Evolutionary conservation across 1,140 invertebrate genomes (phyloP).

Genomic region (Samia ricini): DNA sequence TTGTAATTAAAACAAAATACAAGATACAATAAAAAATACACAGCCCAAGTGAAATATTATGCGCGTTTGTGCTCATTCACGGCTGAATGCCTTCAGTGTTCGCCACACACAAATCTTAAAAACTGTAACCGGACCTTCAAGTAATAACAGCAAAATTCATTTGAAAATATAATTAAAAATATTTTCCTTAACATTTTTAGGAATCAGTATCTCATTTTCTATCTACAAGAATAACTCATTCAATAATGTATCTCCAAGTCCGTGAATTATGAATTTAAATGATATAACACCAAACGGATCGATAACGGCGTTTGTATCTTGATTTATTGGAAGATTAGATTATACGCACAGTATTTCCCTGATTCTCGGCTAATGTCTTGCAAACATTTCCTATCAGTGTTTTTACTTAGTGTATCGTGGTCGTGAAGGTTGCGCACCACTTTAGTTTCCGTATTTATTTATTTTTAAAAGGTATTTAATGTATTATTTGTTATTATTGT

Average conservation of each 20-base stretch:
- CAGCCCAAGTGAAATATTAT: too few species aligned
- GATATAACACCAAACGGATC: neutral
- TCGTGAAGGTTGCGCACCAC: neutral
- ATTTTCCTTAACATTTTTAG: too few species aligned
- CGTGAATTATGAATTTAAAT: neutral
- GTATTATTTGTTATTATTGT: constrained; percentile 7
- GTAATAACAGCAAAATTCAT: too few species aligned
- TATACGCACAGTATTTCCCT: constrained; percentile 11
- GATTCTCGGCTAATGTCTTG: constrained; percentile 11
- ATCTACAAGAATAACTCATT: too few species aligned
- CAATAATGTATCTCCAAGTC: neutral
- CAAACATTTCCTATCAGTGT: constrained; percentile 8
- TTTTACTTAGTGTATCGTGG: neutral
- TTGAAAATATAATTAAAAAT: too few species aligned
- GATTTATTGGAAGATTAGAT: constrained; percentile 40
- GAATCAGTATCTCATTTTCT: too few species aligned
- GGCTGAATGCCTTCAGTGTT: too few species aligned
- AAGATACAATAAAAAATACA: too few species aligned
- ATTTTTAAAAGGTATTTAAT: neutral
- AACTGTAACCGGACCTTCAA: too few species aligned
- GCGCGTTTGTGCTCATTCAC: too few species aligned
- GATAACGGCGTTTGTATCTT: constrained; percentile 34
- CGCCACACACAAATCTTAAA: too few species aligned
- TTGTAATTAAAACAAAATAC: too few species aligned
- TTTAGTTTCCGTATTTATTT: neutral